Conservation (phyloP, 2,113 vertebrate genomes). For the Periophthalmus modestus region DNA sequence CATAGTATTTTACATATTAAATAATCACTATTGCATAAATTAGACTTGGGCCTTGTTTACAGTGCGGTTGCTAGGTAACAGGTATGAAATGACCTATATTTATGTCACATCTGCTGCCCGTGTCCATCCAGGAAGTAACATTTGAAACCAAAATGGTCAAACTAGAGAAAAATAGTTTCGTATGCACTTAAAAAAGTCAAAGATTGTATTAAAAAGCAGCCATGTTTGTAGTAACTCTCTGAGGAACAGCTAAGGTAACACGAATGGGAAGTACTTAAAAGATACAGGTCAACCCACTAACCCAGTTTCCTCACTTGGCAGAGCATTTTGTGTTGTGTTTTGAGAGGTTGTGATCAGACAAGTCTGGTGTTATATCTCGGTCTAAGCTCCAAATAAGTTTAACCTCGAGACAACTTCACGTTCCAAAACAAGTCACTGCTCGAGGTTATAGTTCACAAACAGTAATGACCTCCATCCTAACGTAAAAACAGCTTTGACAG, state of each 20-base stretch:
- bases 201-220: no score
- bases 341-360: not conserved
- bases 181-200: no score
- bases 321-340: constrained; percentile 2
- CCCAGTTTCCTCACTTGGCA: constrained; percentile 28
- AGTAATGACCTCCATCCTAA: not conserved
- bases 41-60: no score
- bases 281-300: constrained; percentile 16
- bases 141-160: no score
- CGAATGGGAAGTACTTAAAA: constrained; percentile 1
- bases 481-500: not conserved
- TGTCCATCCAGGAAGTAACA: no score
- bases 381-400: constrained; percentile 1
- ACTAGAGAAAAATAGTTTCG: no score
- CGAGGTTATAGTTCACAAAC: constrained; percentile 4
- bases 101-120: no score
- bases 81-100: no score
- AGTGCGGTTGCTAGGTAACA: no score
- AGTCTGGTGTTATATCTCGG: constrained; percentile 12
- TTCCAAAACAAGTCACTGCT: constrained; percentile 7
- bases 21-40: no score
- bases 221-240: not conserved
- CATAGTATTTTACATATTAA: no score
- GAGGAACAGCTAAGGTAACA: not conserved
- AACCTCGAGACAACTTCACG: constrained; percentile 2